Evolutionary conservation across 2,888 invertebrate genomes (phyloP).

Genomic region (Thymelicus sylvestris): DNA sequence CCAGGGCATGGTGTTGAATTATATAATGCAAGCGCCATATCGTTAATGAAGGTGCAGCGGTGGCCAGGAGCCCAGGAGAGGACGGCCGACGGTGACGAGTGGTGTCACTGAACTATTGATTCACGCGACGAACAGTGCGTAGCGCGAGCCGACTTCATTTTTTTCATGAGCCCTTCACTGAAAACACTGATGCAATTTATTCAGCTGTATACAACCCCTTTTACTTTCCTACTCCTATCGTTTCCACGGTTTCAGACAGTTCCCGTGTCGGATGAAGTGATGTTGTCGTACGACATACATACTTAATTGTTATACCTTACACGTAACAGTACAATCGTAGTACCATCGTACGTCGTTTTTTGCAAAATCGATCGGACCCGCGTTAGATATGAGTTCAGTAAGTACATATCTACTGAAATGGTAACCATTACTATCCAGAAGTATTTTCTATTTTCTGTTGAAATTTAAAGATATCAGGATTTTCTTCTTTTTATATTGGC

Average conservation of each 20-base stretch:
- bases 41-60: conserved; percentile 35
- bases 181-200: neutral
- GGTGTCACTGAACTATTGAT: conserved; percentile 37
- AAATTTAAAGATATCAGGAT: too few relatives aligned
- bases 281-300: neutral
- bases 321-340: too few relatives aligned
- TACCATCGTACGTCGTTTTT: too few relatives aligned
- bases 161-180: conserved; percentile 15
- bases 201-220: neutral
- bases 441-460: too few relatives aligned
- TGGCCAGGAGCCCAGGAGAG: conserved; percentile 23
- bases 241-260: neutral
- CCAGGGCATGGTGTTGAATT: conserved; percentile 32
- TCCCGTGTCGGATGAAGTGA: neutral
- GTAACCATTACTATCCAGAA: too few relatives aligned
- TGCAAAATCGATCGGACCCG: too few relatives aligned
- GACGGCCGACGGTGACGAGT: conserved; percentile 3
- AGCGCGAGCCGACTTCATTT: neutral
- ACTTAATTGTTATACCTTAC: too few relatives aligned
- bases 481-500: too few relatives aligned
- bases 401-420: too few relatives aligned
- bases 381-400: too few relatives aligned
- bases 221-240: too few relatives aligned
- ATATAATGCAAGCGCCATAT: conserved; percentile 26
- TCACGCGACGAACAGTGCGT: conserved; percentile 11